Percentiles rank a stretch among this genome's conserved stretches.
Evolutionary conservation across 2,888 invertebrate genomes (phyloP).

Genomic region (Thecocarcelia acutangulata): DNA sequence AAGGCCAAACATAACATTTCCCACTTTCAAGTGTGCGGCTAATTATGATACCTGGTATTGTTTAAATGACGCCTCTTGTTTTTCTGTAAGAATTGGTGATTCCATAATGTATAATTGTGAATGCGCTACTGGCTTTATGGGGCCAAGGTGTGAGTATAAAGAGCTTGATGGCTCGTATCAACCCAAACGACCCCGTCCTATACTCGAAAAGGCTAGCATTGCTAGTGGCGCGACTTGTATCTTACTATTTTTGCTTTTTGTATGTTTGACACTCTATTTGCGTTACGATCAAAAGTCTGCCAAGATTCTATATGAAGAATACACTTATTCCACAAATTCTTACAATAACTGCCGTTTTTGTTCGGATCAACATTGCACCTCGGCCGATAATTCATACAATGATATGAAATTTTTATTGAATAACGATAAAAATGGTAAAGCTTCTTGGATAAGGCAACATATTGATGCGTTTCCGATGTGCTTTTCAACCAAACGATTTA

Average conservation of each 20-base stretch:
- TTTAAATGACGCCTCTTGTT: conserved; percentile 96
- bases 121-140: conserved; percentile 96
- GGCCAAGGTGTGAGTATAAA: conserved; percentile 97
- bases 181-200: conserved; percentile 86
- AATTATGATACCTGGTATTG: conserved; percentile 97
- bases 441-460: conserved; percentile 72
- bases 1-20: conserved; percentile 97
- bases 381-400: conserved; percentile 69
- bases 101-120: conserved; percentile 97
- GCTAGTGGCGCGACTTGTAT: conserved; percentile 89
- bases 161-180: conserved; percentile 97
- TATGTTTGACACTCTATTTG: conserved; percentile 84
- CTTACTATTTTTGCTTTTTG: conserved; percentile 83
- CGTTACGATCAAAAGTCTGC: conserved; percentile 78
- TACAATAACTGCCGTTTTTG: conserved; percentile 63
- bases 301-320: conserved; percentile 51
- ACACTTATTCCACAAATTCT: conserved; percentile 12
- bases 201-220: conserved; percentile 91
- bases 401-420: conserved; percentile 62
- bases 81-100: conserved; percentile 96
- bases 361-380: conserved; percentile 63
- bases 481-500: conserved; percentile 75
- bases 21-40: conserved; percentile 95
- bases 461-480: conserved; percentile 74
- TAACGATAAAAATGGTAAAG: conserved; percentile 47